These are phyloP conservation scores for Etia nguti DNA, from an alignment of 2,113 vertebrate genomes.

Conservation along the genomic window DNA sequence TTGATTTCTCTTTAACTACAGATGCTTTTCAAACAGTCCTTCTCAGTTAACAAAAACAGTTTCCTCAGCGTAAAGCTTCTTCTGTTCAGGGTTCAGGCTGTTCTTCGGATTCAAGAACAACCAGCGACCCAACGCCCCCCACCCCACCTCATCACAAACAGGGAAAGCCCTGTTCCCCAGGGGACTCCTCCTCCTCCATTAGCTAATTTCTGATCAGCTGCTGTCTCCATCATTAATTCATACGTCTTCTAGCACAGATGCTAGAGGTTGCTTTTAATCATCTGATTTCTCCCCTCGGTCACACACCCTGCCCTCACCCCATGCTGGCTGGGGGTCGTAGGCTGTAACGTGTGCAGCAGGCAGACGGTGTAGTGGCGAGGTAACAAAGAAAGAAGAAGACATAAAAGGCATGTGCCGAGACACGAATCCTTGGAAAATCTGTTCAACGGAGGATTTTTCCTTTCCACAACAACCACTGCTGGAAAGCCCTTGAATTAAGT, in stretches of 20 bases:
- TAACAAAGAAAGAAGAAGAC: slow-evolving; percentile 37
- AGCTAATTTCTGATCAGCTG: slow-evolving; percentile 73
- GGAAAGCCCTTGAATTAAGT: not conserved
- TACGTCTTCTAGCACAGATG: slow-evolving; percentile 56
- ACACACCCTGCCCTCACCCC: slow-evolving; percentile 1
- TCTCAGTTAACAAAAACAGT: not conserved
- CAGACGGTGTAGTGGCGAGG: not conserved
- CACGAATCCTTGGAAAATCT: not conserved
- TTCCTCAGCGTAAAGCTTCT: slow-evolving; percentile 15
- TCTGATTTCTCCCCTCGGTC: slow-evolving; percentile 44
- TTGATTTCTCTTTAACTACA: not conserved
- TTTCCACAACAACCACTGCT: not conserved
- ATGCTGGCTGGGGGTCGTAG: not conserved
- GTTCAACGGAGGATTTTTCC: not conserved
- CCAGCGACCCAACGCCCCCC: slow-evolving; percentile 13
- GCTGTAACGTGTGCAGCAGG: not conserved
- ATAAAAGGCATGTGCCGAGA: not conserved
- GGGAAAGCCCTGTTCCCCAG: slow-evolving; percentile 40
- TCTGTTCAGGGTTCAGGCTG: slow-evolving; percentile 3
- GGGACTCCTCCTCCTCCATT: slow-evolving; percentile 65
- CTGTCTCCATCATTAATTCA: slow-evolving; percentile 71
- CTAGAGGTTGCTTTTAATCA: slow-evolving; percentile 58
- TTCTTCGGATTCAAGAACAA: slow-evolving; percentile 24
- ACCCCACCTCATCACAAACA: not conserved
- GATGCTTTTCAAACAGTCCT: not conserved